Evolutionary conservation across 2,888 invertebrate species (phyloP).

Genomic region (Parelbella ahira): DNA sequence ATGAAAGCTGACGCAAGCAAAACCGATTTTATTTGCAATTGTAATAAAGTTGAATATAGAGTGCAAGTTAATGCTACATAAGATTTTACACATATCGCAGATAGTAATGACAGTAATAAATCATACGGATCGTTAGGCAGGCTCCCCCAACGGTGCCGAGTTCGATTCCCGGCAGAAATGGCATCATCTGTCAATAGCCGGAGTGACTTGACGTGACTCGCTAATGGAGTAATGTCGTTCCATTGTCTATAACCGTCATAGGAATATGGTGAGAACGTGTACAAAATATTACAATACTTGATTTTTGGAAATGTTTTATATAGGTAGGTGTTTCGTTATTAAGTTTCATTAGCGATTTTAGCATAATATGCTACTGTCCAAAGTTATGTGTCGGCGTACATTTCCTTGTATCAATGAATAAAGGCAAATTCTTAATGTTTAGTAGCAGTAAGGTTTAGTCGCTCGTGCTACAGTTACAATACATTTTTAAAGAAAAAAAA

Average conservation of each 20-base stretch:
- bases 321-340: no score
- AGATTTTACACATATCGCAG: background rate
- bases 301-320: constrained; percentile 9
- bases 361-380: no score
- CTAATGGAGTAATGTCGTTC: constrained; percentile 74
- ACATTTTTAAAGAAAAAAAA: no score
- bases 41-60: constrained; percentile 32
- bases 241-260: constrained; percentile 38
- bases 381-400: no score
- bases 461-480: no score
- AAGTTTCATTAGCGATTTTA: no score
- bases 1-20: no score
- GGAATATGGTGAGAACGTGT: constrained; percentile 21
- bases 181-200: constrained; percentile 78
- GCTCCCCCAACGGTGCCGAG: constrained; percentile 64
- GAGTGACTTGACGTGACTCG: constrained; percentile 73
- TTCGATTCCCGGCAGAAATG: constrained; percentile 78
- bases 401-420: no score
- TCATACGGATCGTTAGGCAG: constrained; percentile 78
- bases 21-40: no score
- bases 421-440: no score
- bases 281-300: no score
- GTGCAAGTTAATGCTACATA: constrained; percentile 14
- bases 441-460: no score
- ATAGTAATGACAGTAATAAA: constrained; percentile 78